Base-by-base conservation (phyloP, 2,888 invertebrate species). In the Gymnoscelis rufifasciata region DNA sequence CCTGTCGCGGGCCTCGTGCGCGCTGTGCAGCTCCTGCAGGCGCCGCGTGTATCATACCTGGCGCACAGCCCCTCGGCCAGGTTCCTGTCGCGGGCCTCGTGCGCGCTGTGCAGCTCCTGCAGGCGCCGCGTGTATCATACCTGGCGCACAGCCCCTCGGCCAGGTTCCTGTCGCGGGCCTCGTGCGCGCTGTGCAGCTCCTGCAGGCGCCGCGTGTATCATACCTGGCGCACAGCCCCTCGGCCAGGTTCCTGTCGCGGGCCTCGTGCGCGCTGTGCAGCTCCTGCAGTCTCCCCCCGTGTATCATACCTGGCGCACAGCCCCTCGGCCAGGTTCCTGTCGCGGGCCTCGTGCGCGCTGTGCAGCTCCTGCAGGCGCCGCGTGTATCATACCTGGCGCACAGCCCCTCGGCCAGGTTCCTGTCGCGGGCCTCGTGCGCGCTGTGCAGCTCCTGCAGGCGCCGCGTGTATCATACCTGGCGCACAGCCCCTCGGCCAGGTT, bases 321-420 rank as follows among this genome's bases (percentile, higher is more conserved):
- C 92, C 91, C 70, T 96, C 96, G 1, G 94, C 94, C 1, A 94
- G 72, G 69, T 95, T 95, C 53, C 96, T 89, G 73, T 97, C 97
- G 19, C 95, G 77, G 0, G 95, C 93, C 75, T 97, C 96, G 60
- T 82, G 78, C 0, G 87, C 87, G 0, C 84, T 79, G 19, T 77
- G 72, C 36, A 91, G 64, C 64, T 94, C 94, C 73, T 94, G 94
- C 37, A 92, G 66, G 38, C 92, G 88, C 7, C 92, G 77, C 0
- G 92, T n/a, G 12, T 2, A 7, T 7, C 31, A 14, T 4, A 14
- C 31, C 31, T 31, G 11, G 14, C 54, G 67, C 92, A 94, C 78
- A 95, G 95, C 36, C 93, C 91, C 70, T 96, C 96, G 1, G 94
- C 94, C 1, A 94, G 72, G 69, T 95, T 95, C 53, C 96, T 89